Evolutionary conservation across 2,888 invertebrate species (phyloP).

Genomic region (Falcaria lacertinaria): DNA sequence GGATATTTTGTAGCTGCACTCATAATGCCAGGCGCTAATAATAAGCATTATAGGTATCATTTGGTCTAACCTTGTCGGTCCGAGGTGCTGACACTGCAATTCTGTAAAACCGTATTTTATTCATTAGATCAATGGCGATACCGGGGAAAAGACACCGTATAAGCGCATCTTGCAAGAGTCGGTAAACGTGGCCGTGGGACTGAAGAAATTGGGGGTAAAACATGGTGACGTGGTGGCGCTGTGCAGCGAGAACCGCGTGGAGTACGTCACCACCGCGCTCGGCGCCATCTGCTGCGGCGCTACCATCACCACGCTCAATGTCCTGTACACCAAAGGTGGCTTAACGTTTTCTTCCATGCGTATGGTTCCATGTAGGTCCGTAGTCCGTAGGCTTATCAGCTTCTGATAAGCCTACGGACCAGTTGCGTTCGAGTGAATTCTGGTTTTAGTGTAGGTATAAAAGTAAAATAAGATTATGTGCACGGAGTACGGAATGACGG

Average conservation of each 20-base stretch:
- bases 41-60: no score
- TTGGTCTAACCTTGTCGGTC: no score
- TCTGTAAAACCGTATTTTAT: conserved; percentile 6
- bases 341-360: no score
- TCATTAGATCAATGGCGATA: conserved; percentile 76
- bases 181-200: conserved; percentile 68
- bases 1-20: no score
- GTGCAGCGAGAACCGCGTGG: conserved; percentile 80
- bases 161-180: conserved; percentile 67
- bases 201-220: conserved; percentile 62
- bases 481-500: no score
- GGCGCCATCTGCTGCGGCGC: conserved; percentile 76
- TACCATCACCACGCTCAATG: conserved; percentile 78
- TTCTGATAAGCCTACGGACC: not conserved
- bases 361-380: not conserved
- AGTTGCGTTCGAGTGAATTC: no score
- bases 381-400: not conserved
- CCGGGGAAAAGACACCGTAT: conserved; percentile 69
- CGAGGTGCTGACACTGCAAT: not conserved
- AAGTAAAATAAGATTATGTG: no score
- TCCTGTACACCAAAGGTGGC: conserved; percentile 70
- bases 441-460: no score
- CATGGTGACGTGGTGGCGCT: conserved; percentile 75
- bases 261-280: conserved; percentile 70
- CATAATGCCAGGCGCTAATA: no score